phyloP scores from a whole-genome alignment of 1,140 invertebrate genomes.

The Panagrolaimus sp. region DNA sequence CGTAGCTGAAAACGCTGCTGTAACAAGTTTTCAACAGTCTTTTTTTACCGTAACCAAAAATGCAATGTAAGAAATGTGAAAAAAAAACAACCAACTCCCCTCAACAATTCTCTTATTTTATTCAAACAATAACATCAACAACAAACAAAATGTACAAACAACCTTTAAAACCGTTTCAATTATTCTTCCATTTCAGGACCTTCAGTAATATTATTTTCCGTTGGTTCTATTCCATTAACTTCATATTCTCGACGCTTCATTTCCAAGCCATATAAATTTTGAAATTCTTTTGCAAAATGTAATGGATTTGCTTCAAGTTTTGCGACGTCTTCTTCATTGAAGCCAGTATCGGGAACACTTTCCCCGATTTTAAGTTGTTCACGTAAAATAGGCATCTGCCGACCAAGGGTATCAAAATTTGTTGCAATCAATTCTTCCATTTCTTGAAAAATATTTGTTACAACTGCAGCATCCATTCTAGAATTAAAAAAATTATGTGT shows the following conservation, averaged over 20 bases:
- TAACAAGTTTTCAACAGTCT: too few relatives aligned
- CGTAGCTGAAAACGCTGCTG: too few relatives aligned
- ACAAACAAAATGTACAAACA: too few relatives aligned
- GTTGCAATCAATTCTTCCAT: constrained; percentile 6
- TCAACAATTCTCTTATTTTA: not conserved
- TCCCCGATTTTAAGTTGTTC: constrained; percentile 1
- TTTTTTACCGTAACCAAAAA: too few relatives aligned
- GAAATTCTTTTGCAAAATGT: not conserved
- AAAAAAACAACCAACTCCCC: not conserved
- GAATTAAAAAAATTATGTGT: too few relatives aligned
- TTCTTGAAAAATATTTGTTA: constrained; percentile 4
- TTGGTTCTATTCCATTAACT: not conserved
- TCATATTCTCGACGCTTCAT: not conserved
- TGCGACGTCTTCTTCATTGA: not conserved
- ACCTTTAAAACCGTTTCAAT: too few relatives aligned
- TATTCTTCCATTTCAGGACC: not conserved
- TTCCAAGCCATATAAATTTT: not conserved
- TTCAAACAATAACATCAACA: not conserved
- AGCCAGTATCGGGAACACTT: not conserved
- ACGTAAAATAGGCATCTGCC: constrained; percentile 1
- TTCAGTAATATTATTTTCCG: not conserved
- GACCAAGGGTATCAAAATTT: not conserved
- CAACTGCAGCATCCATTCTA: constrained; percentile 1
- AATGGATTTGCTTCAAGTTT: not conserved
- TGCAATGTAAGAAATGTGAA: too few relatives aligned